Conservation (phyloP, 2,113 vertebrate genomes). For the Callopanchax toddi region DNA sequence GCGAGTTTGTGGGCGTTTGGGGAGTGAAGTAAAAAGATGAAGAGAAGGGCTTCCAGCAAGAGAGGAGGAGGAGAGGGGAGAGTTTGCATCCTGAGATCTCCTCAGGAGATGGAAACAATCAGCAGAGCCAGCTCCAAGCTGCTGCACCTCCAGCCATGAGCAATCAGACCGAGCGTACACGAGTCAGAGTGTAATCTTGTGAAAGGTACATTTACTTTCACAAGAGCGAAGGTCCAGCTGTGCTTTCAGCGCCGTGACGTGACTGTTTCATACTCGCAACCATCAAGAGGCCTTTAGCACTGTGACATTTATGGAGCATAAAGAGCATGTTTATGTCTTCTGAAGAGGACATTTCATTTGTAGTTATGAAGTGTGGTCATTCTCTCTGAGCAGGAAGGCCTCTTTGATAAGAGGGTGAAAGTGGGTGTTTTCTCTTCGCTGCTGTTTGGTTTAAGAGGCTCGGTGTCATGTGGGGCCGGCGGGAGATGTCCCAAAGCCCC, state of each 20-base stretch:
- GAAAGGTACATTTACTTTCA: too few species aligned
- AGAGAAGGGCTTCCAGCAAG: slow-evolving; percentile 54
- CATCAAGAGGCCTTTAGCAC: too few species aligned
- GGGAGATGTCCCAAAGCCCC: slow-evolving; percentile 77
- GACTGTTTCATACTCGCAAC: too few species aligned
- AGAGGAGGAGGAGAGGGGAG: slow-evolving; percentile 23
- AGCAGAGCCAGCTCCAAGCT: slow-evolving; percentile 6
- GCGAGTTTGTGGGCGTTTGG: slow-evolving; percentile 59
- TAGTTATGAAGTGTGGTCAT: slow-evolving; percentile 6
- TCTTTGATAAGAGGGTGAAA: slow-evolving; percentile 31
- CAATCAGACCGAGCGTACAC: slow-evolving; percentile 4
- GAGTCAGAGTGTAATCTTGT: not conserved
- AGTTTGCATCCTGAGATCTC: slow-evolving; percentile 38
- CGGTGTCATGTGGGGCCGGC: slow-evolving; percentile 73
- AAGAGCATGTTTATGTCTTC: slow-evolving; percentile 14
- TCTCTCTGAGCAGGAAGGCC: slow-evolving; percentile 22
- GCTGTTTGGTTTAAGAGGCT: slow-evolving; percentile 43
- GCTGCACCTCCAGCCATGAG: not conserved
- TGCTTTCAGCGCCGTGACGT: not conserved
- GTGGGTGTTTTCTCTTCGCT: slow-evolving; percentile 54
- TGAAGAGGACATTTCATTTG: slow-evolving; percentile 6
- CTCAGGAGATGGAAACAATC: slow-evolving; percentile 2
- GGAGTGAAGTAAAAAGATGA: slow-evolving; percentile 51
- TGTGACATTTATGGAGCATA: slow-evolving; percentile 29
- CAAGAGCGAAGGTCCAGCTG: too few species aligned